phyloP scores from a whole-genome alignment of 2,888 invertebrate species.

The Acleris sparsana region DNA sequence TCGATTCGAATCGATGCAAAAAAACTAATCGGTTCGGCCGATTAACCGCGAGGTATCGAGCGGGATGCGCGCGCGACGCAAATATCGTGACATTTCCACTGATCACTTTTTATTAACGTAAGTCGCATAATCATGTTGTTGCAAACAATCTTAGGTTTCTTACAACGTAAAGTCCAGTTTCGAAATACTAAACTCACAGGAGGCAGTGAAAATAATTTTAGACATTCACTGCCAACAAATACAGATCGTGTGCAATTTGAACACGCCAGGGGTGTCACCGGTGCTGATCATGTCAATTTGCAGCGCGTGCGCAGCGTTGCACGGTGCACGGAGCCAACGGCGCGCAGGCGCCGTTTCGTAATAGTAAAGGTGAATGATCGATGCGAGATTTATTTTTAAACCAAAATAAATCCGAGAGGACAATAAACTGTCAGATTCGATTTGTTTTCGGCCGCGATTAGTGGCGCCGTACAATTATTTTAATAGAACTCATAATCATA shows the following conservation, averaged over 20 bases:
- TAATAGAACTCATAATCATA: slow-evolving; percentile 8
- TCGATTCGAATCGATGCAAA: slow-evolving; percentile 24
- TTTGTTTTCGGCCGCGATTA: slow-evolving; percentile 22
- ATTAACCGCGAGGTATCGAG: slow-evolving; percentile 58
- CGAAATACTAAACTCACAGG: too few relatives aligned
- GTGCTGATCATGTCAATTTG: slow-evolving; percentile 5
- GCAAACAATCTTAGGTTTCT: too few relatives aligned
- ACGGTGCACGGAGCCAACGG: slow-evolving; percentile 35
- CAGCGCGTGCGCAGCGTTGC: slow-evolving; percentile 43
- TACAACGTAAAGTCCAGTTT: too few relatives aligned
- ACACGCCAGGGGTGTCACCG: too few relatives aligned
- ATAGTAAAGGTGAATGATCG: slow-evolving; percentile 75
- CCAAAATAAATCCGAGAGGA: slow-evolving; percentile 36
- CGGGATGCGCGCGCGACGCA: slow-evolving; percentile 65
- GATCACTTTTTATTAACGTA: not conserved
- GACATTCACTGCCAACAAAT: too few relatives aligned
- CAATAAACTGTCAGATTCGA: slow-evolving; percentile 34
- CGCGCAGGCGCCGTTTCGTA: slow-evolving; percentile 58
- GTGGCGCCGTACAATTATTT: slow-evolving; percentile 19
- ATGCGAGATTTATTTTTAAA: slow-evolving; percentile 54
- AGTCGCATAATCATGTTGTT: too few relatives aligned
- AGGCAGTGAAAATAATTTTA: too few relatives aligned
- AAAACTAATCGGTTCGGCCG: slow-evolving; percentile 51
- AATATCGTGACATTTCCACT: slow-evolving; percentile 74
- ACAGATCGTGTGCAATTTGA: too few relatives aligned